These are phyloP conservation scores for Chionoecetes opilio DNA, from an alignment of 1,140 invertebrate genomes.

Conservation along the genomic window DNA sequence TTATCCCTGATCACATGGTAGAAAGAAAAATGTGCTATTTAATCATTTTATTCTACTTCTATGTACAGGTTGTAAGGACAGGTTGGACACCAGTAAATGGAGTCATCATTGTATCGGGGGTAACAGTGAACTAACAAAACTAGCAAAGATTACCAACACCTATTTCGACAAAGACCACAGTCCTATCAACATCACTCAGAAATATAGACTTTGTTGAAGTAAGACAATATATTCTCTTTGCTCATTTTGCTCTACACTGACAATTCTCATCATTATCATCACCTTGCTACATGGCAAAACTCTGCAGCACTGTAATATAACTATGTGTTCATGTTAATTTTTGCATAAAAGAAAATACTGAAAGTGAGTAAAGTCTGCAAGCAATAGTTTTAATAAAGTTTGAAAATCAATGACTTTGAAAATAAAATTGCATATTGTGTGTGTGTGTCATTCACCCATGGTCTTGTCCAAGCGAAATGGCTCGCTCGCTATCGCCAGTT, in stretches of 20 bases:
- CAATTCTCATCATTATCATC: constrained; percentile 70
- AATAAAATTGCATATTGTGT: constrained; percentile 32
- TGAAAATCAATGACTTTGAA: constrained; percentile 12
- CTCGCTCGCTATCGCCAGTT: no score
- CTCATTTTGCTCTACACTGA: constrained; percentile 61
- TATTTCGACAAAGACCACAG: constrained; percentile 72
- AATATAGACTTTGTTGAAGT: constrained; percentile 71
- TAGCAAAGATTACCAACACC: constrained; percentile 57
- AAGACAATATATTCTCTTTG: constrained; percentile 54
- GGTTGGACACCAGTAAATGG: constrained; percentile 78
- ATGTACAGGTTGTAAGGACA: constrained; percentile 79
- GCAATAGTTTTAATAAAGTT: not conserved
- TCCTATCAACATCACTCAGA: constrained; percentile 58
- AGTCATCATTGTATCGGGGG: constrained; percentile 76
- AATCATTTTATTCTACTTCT: constrained; percentile 77
- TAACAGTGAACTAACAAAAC: constrained; percentile 69
- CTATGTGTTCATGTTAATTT: constrained; percentile 66
- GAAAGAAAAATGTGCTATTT: constrained; percentile 50
- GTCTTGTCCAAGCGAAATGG: no score
- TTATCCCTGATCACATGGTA: not conserved
- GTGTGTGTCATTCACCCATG: no score
- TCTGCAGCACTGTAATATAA: constrained; percentile 54
- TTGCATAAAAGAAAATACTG: constrained; percentile 59
- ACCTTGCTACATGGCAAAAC: constrained; percentile 61
- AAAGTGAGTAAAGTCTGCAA: constrained; percentile 58